These are phyloP conservation scores for Nomada goodeniana DNA, from an alignment of 2,888 invertebrate genomes.

Conservation along the genomic window DNA sequence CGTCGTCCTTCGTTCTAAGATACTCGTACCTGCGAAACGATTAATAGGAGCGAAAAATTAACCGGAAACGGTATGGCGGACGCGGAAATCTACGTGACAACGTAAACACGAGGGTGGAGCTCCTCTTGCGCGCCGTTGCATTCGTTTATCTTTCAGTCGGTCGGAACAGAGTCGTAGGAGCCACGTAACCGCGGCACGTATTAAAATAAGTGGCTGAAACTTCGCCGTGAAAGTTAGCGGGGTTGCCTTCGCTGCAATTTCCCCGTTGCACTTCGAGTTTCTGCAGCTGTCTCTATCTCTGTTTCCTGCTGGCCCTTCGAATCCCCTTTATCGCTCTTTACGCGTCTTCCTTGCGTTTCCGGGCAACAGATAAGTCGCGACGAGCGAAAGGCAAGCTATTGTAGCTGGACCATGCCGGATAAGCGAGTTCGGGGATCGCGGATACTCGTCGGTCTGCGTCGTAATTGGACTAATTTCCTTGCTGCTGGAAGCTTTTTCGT, in stretches of 20 bases:
- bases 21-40: slow-evolving; percentile 16
- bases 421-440: slow-evolving; percentile 10
- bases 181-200: slow-evolving; percentile 57
- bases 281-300: neutral
- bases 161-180: slow-evolving; percentile 34
- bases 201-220: slow-evolving; percentile 76
- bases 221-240: slow-evolving; percentile 63
- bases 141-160: slow-evolving; percentile 69
- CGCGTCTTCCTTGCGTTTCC: slow-evolving; percentile 6
- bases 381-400: neutral
- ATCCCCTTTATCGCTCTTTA: slow-evolving; percentile 11
- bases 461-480: slow-evolving; percentile 1
- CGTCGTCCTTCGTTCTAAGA: slow-evolving; percentile 6
- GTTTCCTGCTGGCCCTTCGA: slow-evolving; percentile 14
- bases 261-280: slow-evolving; percentile 57
- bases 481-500: neutral
- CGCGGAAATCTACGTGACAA: neutral
- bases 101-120: slow-evolving; percentile 27
- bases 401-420: slow-evolving; percentile 4
- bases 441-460: neutral
- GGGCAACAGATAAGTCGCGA: slow-evolving; percentile 18
- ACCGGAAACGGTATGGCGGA: neutral
- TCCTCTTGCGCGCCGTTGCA: slow-evolving; percentile 39
- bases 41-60: slow-evolving; percentile 26
- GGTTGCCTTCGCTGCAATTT: slow-evolving; percentile 60